Conservation (phyloP, 2,797 vertebrate species). For the Clarias fuscus region DNA sequence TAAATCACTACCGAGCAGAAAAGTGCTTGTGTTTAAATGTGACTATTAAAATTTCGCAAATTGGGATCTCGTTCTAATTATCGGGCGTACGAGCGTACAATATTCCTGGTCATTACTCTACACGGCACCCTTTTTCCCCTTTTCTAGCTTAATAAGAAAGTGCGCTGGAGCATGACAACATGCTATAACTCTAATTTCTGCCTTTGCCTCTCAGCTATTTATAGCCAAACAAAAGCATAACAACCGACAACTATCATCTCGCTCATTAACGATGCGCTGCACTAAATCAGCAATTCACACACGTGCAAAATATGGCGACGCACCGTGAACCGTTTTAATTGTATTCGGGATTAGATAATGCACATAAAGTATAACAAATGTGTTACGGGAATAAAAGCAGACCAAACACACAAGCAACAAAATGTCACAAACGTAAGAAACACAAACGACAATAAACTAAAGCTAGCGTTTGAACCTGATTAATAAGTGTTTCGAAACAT, state of each 20-base stretch:
- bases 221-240: slow-evolving; percentile 68
- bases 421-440: neutral
- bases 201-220: slow-evolving; percentile 74
- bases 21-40: slow-evolving; percentile 74
- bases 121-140: slow-evolving; percentile 61
- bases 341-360: neutral
- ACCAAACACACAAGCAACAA: neutral
- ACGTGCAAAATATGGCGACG: neutral
- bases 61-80: slow-evolving; percentile 75
- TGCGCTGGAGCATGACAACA: slow-evolving; percentile 75
- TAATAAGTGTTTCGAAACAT: neutral
- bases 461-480: neutral
- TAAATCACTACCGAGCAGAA: slow-evolving; percentile 29
- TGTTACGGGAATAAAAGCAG: neutral
- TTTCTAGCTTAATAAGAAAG: slow-evolving; percentile 75
- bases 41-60: slow-evolving; percentile 80
- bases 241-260: slow-evolving; percentile 62
- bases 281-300: slow-evolving; percentile 5
- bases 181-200: slow-evolving; percentile 76
- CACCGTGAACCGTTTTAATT: neutral
- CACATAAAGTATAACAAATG: neutral
- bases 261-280: slow-evolving; percentile 47
- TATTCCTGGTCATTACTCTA: slow-evolving; percentile 79
- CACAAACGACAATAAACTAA: neutral
- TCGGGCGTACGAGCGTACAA: slow-evolving; percentile 76